phyloP scores from a whole-genome alignment of 2,113 vertebrate genomes.

The Dolichotis patagonum region DNA sequence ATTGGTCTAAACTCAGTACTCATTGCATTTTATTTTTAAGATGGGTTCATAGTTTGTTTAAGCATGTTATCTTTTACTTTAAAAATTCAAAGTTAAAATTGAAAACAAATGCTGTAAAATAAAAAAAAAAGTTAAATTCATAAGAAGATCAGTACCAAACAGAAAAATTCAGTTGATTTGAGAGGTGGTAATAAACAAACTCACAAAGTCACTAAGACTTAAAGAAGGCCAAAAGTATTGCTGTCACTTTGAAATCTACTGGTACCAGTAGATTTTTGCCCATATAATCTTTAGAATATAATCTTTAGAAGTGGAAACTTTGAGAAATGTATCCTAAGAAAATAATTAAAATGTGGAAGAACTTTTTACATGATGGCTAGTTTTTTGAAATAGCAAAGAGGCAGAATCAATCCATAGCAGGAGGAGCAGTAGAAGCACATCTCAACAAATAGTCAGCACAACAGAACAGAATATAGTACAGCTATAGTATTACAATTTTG shows the following conservation, averaged over 20 bases:
- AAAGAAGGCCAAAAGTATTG: background rate
- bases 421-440: background rate
- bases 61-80: background rate
- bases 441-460: background rate
- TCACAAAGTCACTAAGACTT: background rate
- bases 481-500: background rate
- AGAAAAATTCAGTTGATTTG: background rate
- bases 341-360: background rate
- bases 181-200: background rate
- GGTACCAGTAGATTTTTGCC: background rate
- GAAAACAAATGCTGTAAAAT: background rate
- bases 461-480: background rate
- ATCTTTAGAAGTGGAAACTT: background rate
- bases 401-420: background rate
- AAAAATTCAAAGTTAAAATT: slow-evolving; percentile 5
- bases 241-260: background rate
- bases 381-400: background rate
- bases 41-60: background rate
- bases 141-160: background rate
- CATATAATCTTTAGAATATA: background rate
- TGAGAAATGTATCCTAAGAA: background rate
- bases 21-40: slow-evolving; percentile 31
- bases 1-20: background rate
- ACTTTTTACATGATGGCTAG: background rate
- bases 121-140: background rate